Conservation (phyloP, 2,113 vertebrate genomes). For the Larimichthys polyactis region DNA sequence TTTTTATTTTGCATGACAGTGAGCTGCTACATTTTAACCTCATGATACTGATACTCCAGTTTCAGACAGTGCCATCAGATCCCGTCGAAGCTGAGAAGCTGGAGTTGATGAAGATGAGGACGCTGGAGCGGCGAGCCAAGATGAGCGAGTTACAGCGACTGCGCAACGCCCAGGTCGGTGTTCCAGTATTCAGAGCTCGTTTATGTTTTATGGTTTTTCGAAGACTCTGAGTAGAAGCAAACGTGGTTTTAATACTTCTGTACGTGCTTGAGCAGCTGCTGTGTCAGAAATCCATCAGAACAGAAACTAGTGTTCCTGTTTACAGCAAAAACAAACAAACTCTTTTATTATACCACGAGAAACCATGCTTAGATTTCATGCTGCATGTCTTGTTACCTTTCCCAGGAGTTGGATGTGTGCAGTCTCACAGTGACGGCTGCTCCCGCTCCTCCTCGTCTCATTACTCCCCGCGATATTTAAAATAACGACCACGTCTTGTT, state of each 20-base stretch:
- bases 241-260: not conserved
- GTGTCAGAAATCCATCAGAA: not conserved
- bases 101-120: constrained; percentile 86
- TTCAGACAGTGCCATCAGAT: constrained; percentile 66
- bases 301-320: not conserved
- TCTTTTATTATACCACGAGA: not conserved
- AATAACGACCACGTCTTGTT: not conserved
- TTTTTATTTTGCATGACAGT: not conserved
- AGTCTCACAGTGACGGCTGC: not conserved
- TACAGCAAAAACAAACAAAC: not conserved
- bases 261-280: not conserved
- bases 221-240: not conserved
- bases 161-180: constrained; percentile 90
- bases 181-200: not conserved
- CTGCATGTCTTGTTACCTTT: not conserved
- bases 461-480: not conserved
- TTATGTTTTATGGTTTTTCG: not conserved
- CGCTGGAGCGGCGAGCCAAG: constrained; percentile 86
- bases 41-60: constrained; percentile 18
- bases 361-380: not conserved
- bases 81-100: constrained; percentile 77
- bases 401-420: not conserved
- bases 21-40: not conserved
- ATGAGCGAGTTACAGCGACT: constrained; percentile 89
- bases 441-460: not conserved